Conservation (phyloP, 2,888 invertebrate genomes). For the Lochmaea capreae region DNA sequence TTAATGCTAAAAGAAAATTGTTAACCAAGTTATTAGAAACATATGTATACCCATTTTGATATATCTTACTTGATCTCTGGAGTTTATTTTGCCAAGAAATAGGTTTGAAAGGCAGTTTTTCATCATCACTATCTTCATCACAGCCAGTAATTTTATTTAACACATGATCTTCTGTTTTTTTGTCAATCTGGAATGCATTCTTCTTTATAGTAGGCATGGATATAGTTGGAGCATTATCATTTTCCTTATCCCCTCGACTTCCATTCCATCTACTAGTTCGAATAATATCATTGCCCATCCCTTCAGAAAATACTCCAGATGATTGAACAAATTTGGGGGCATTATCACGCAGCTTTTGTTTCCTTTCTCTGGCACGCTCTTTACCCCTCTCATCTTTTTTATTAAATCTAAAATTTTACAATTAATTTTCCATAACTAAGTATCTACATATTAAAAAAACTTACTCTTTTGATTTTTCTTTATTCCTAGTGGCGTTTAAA, state of each 20-base stretch:
- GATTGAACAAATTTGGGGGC: conserved; percentile 55
- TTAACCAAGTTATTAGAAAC: not conserved
- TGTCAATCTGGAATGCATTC: conserved; percentile 56
- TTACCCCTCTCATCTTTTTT: conserved; percentile 36
- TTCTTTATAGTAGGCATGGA: conserved; percentile 54
- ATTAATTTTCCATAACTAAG: conserved; percentile 6
- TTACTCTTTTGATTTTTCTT: conserved; percentile 57
- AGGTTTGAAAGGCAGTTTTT: conserved; percentile 53
- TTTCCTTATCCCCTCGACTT: conserved; percentile 47
- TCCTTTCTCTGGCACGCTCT: conserved; percentile 35
- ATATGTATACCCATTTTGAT: conserved; percentile 22
- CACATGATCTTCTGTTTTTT: conserved; percentile 54
- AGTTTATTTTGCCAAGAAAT: conserved; percentile 47
- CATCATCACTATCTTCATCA: conserved; percentile 54
- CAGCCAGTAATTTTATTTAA: conserved; percentile 54
- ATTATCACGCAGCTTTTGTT: conserved; percentile 35
- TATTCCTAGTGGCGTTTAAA: conserved; percentile 60
- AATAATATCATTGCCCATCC: conserved; percentile 49
- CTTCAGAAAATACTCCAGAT: conserved; percentile 61
- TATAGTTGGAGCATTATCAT: conserved; percentile 45
- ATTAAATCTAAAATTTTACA: conserved; percentile 31
- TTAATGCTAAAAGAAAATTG: conserved; percentile 36
- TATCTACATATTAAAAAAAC: conserved; percentile 21
- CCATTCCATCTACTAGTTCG: conserved; percentile 43
- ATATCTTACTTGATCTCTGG: conserved; percentile 46